Base-by-base conservation (phyloP, 2,797 vertebrate species). In the Coilia nasus region DNA sequence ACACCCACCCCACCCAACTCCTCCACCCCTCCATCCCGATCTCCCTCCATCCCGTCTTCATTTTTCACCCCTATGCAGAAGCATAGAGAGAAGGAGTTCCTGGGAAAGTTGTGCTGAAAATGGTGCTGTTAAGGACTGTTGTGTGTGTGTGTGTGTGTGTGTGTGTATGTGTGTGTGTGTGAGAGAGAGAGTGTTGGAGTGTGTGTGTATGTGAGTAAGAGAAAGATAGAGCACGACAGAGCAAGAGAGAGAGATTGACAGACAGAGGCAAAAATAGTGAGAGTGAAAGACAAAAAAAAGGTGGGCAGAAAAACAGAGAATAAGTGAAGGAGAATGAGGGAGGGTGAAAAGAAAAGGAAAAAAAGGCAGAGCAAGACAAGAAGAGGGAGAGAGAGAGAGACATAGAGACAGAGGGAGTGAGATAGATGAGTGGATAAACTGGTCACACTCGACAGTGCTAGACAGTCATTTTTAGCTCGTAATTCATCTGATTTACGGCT, bases 101-200 rank as follows among this genome's bases (percentile, higher is more conserved):
- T 81, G 81, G 83, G 80, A 86, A 84, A 81, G 86, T 81, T 46
- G 78, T 23, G 75, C 75, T 81, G 83, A 84, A 84, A 84, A 84
- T 84, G 50, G 80, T 15, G 3, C 23, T 35, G 50, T 86, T 81
- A 81, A 86, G 47, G 64, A 35, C 28, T 31, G 64, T 28, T 71
- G 25, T 23, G 60, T 59, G 3, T 60, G 59, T n/a, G 3, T 60
- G 59, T 9, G 7, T 64, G 60, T 64, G 60, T 25, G 60, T 23
- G 60, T 23, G 59, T 62, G 59, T 62, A 7, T 23, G n/a, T 64
- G 23, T 64, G n/a, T 64, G 60, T 64, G 60, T 64, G 60, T 62
- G 59, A n/a, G 59, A 50, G 47, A 50, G 47, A 54, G 50, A 54
- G 50, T 64, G 62, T 64, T 23, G 25, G n/a, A 28, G 62, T 56